Evolutionary conservation across 1,140 invertebrate genomes (phyloP), one percentile per base, ranked within the genome.

Genomic region (Neodiprion lecontei): DNA sequence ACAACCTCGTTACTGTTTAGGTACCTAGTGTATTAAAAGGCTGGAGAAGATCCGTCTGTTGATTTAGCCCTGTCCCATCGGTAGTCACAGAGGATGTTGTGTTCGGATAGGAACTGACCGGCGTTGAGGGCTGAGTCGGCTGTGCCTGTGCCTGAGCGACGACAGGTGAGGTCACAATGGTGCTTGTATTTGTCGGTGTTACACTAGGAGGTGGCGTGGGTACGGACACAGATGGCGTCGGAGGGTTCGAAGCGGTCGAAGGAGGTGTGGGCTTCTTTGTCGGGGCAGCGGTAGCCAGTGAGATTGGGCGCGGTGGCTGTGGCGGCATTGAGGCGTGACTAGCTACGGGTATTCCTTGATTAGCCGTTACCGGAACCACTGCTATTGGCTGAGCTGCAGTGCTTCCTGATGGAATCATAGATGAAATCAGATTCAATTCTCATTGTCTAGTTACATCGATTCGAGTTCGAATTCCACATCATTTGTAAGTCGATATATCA

Each of bases 281-380:
- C 61, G 88, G 86, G 11, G 87, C 86, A 11, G 88, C 85, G 9
- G 87, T 85, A 66, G 87, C 86, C 79, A 87, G 74, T n/a, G 89
- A 82, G 14, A 83, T 83, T 3, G 88, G 86, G 75, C 89, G 81
- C 10, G 87, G 80, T 21, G 88, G 87, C 76, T 90, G 89, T 8
- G 87, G 87, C 53, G 89, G 88, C 81, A 90, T 86, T 65, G 87
- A 85, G 7, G 83, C 74, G 72, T 89, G 89, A 84, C 86, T 88
- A 65, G 89, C 86, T 47, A 89, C 82, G 0, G 78, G 75, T 14
- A 76, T 21, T 69, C 17, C 74, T 84, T 77, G 73, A 75, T 71
- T 71, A 48, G 21, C 78, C 65, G 82, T 84, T 72, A 84, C 81
- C 28, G 81, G 75, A 53, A 83, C 82, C 12, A 80, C 80, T 12